phyloP scores from a whole-genome alignment of 1,140 invertebrate genomes.

The Uloborus diversus region DNA sequence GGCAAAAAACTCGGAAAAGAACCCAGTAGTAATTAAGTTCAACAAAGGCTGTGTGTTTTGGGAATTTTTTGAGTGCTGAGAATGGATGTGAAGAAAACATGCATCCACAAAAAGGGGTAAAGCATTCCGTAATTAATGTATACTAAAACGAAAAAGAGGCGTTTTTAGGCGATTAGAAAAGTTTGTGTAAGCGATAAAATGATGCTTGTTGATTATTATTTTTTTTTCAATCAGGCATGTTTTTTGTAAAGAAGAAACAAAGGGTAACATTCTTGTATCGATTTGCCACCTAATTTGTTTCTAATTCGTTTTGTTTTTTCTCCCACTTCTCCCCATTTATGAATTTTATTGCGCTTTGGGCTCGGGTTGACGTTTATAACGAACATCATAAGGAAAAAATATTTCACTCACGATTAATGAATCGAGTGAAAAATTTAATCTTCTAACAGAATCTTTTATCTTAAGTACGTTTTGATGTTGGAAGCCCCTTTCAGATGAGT shows the following conservation, averaged over 20 bases:
- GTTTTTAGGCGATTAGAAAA: constrained; percentile 21
- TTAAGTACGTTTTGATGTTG: constrained; percentile 37
- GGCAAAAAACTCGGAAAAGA: constrained; percentile 3
- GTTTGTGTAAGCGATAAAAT: constrained; percentile 22
- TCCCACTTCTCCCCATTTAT: constrained; percentile 12
- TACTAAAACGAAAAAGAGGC: constrained; percentile 32
- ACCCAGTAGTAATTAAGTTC: constrained; percentile 31
- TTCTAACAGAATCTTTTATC: constrained; percentile 45
- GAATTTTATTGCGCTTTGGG: constrained; percentile 51
- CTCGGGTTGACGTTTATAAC: constrained; percentile 42
- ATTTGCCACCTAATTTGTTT: constrained; percentile 44
- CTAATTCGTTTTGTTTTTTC: constrained; percentile 23
- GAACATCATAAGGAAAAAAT: constrained; percentile 7
- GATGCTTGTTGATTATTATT: constrained; percentile 24
- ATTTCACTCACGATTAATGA: constrained; percentile 38
- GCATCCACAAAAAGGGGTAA: constrained; percentile 18
- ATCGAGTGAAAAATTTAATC: constrained; percentile 49
- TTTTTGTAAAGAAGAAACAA: not conserved
- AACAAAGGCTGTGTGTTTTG: constrained; percentile 32
- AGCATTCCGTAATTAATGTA: constrained; percentile 44
- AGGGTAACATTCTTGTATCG: not conserved
- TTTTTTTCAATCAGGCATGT: constrained; percentile 35
- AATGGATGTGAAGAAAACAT: constrained; percentile 15
- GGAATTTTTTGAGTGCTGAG: constrained; percentile 10
- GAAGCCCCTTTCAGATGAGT: constrained; percentile 27